phyloP scores from a whole-genome alignment of 2,888 invertebrate species.

The Melieria picta region DNA sequence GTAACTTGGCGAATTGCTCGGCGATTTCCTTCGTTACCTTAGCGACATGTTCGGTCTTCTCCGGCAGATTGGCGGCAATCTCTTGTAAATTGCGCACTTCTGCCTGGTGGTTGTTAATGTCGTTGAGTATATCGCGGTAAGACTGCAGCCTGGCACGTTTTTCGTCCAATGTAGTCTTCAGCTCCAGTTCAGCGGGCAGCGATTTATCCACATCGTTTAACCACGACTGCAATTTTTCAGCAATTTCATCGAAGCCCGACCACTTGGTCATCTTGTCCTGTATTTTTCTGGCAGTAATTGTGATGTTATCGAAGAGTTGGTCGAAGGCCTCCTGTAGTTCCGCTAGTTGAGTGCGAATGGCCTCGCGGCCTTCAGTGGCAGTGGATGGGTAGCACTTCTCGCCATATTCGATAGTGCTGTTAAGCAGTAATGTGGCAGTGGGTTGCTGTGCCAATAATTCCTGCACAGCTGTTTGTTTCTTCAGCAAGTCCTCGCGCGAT shows the following conservation, averaged over 20 bases:
- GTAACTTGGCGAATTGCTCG: slow-evolving; percentile 77
- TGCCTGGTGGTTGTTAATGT: slow-evolving; percentile 85
- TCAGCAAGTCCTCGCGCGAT: slow-evolving; percentile 76
- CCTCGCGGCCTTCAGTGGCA: slow-evolving; percentile 86
- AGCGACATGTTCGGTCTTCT: slow-evolving; percentile 78
- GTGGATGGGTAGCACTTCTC: slow-evolving; percentile 89
- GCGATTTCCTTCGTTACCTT: slow-evolving; percentile 76
- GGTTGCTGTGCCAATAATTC: slow-evolving; percentile 81
- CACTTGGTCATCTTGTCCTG: slow-evolving; percentile 86
- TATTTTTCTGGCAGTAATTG: slow-evolving; percentile 81
- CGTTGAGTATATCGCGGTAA: slow-evolving; percentile 84
- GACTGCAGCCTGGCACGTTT: slow-evolving; percentile 88
- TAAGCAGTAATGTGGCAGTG: slow-evolving; percentile 78
- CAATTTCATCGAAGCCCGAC: slow-evolving; percentile 90
- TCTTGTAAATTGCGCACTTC: slow-evolving; percentile 84
- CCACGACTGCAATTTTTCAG: slow-evolving; percentile 83
- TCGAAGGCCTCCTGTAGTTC: slow-evolving; percentile 87
- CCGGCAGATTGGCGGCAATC: slow-evolving; percentile 82
- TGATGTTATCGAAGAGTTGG: slow-evolving; percentile 80
- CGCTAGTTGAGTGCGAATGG: slow-evolving; percentile 82
- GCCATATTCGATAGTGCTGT: slow-evolving; percentile 86
- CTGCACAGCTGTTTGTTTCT: slow-evolving; percentile 76
- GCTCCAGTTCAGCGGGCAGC: slow-evolving; percentile 80
- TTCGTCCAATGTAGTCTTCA: slow-evolving; percentile 89
- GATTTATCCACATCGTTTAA: slow-evolving; percentile 78